phyloP scores from a whole-genome alignment of 1,140 invertebrate genomes.

The Hesperophylax magnus region DNA sequence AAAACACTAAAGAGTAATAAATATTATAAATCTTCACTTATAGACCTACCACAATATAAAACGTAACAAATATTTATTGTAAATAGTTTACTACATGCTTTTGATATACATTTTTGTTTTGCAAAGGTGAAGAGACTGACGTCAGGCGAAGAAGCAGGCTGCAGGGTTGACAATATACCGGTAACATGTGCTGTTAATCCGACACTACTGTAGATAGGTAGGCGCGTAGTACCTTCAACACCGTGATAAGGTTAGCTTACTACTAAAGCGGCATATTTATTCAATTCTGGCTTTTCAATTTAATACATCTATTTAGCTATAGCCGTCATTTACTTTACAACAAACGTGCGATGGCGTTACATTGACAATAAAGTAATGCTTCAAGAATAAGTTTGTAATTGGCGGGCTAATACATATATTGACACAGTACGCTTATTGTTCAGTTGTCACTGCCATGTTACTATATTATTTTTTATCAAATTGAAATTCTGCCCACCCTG shows the following conservation, averaged over 20 bases:
- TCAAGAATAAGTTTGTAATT: conserved; percentile 23
- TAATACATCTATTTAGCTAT: no score
- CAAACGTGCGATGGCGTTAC: neutral
- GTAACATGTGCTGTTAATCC: conserved; percentile 51
- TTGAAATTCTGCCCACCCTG: conserved; percentile 4
- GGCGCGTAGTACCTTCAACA: neutral
- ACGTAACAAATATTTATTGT: conserved; percentile 51
- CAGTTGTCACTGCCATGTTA: conserved; percentile 12
- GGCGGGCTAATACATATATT: conserved; percentile 26
- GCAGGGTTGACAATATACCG: conserved; percentile 54
- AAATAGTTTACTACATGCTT: conserved; percentile 52
- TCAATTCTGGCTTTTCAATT: neutral
- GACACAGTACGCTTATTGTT: conserved; percentile 6
- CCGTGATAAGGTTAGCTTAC: conserved; percentile 42
- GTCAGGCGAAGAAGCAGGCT: conserved; percentile 52
- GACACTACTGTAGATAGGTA: conserved; percentile 30
- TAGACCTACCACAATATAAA: conserved; percentile 46
- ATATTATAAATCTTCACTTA: conserved; percentile 39
- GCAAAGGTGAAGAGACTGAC: conserved; percentile 55
- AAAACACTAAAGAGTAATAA: conserved; percentile 30
- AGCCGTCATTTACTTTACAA: neutral
- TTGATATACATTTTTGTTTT: conserved; percentile 54
- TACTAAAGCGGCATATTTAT: conserved; percentile 5
- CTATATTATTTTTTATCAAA: neutral
- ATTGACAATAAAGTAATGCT: neutral